Evolutionary conservation across 2,888 invertebrate species (phyloP).

Genomic region (Chrysolina haemoptera): DNA sequence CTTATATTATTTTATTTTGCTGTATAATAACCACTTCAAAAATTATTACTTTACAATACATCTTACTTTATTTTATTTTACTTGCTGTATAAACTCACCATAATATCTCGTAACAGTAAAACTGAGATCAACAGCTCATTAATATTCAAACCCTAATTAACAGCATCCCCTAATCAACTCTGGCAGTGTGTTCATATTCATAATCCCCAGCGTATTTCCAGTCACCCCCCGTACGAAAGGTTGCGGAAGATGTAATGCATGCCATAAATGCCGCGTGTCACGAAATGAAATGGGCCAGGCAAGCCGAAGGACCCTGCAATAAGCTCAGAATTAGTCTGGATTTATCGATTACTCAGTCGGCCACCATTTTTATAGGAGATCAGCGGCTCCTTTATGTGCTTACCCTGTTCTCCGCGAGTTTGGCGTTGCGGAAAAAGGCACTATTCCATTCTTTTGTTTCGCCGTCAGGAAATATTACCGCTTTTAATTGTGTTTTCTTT

Average conservation of each 20-base stretch:
- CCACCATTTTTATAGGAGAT: constrained; percentile 66
- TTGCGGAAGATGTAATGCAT: constrained; percentile 55
- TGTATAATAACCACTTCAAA: too few species aligned
- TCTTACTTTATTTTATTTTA: too few species aligned
- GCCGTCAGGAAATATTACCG: constrained; percentile 24
- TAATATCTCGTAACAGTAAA: too few species aligned
- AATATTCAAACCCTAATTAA: too few species aligned
- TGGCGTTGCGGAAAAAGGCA: constrained; percentile 52
- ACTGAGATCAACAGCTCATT: too few species aligned
- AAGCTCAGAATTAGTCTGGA: constrained; percentile 68
- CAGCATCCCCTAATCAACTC: background rate
- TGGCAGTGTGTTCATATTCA: background rate
- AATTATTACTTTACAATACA: too few species aligned
- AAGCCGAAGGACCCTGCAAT: constrained; percentile 61
- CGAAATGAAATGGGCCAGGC: constrained; percentile 53
- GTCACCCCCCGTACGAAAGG: background rate
- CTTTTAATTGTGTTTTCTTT: constrained; percentile 27
- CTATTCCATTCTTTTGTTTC: constrained; percentile 32
- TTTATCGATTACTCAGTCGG: constrained; percentile 67
- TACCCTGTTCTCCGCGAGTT: constrained; percentile 54
- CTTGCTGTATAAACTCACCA: too few species aligned
- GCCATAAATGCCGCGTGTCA: constrained; percentile 59
- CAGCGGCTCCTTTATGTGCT: constrained; percentile 56
- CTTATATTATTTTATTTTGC: too few species aligned
- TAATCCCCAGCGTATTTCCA: background rate